These are phyloP conservation scores for Gobiocypris rarus DNA, from an alignment of 2,113 vertebrate species.

Conservation along the genomic window DNA sequence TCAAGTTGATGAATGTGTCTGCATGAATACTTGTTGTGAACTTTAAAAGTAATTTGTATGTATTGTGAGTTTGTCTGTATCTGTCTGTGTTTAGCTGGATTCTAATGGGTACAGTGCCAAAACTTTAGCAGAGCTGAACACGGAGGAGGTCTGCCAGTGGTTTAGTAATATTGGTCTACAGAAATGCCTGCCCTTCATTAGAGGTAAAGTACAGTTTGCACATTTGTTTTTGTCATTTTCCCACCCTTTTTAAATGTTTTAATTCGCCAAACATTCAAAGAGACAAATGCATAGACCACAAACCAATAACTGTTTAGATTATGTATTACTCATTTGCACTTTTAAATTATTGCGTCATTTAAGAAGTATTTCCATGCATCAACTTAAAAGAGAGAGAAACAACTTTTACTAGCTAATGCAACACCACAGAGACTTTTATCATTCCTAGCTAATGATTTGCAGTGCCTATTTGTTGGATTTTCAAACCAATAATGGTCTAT, in stretches of 20 bases:
- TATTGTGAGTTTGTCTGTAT: constrained; percentile 24
- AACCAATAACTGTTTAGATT: constrained; percentile 27
- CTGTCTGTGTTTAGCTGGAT: constrained; percentile 56
- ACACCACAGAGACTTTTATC: constrained; percentile 14
- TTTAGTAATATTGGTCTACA: constrained; percentile 72
- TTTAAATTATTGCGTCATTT: constrained; percentile 23
- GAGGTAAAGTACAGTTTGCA: constrained; percentile 63
- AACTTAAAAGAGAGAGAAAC: constrained; percentile 1
- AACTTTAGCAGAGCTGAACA: constrained; percentile 74
- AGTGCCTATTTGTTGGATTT: background rate
- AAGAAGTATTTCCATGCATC: constrained; percentile 2
- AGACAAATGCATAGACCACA: constrained; percentile 22
- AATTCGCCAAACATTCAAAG: background rate
- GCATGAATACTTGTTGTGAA: background rate
- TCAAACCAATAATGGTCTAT: constrained; percentile 26
- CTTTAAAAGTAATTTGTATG: constrained; percentile 1
- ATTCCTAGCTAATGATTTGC: constrained; percentile 18
- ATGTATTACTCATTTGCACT: constrained; percentile 19
- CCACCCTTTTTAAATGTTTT: constrained; percentile 3
- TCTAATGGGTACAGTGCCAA: constrained; percentile 65
- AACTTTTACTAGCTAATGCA: constrained; percentile 13
- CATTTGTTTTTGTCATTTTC: constrained; percentile 25
- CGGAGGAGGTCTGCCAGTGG: constrained; percentile 77
- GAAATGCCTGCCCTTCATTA: constrained; percentile 76
- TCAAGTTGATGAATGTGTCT: constrained; percentile 19